These are phyloP conservation scores for Macroteleia sp. DNA, from an alignment of 2,888 invertebrate genomes.

Conservation along the genomic window DNA sequence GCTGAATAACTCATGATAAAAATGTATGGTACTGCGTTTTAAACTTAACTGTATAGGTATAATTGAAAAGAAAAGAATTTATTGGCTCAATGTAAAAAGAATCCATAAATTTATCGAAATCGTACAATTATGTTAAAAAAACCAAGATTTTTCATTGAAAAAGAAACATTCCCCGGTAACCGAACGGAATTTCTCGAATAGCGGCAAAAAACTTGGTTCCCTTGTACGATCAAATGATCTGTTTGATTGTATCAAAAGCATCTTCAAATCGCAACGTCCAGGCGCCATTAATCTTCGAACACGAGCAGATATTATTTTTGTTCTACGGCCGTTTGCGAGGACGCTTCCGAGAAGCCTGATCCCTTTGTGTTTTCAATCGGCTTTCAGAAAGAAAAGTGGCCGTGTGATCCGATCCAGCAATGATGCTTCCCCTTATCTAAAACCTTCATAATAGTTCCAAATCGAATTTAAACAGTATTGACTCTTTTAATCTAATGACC, in stretches of 20 bases:
- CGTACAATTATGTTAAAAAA: background rate
- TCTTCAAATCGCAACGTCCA: slow-evolving; percentile 75
- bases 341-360: slow-evolving; percentile 77
- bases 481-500: too few relatives aligned
- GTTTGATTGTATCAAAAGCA: slow-evolving; percentile 53
- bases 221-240: slow-evolving; percentile 9
- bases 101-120: too few relatives aligned
- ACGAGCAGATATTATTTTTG: slow-evolving; percentile 81
- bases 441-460: too few relatives aligned
- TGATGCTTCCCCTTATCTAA: too few relatives aligned
- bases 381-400: slow-evolving; percentile 76
- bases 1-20: too few relatives aligned
- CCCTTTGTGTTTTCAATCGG: slow-evolving; percentile 75
- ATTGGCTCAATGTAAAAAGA: too few relatives aligned
- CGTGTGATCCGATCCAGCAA: slow-evolving; percentile 73
- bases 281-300: slow-evolving; percentile 79
- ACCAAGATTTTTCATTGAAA: background rate
- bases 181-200: background rate
- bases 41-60: too few relatives aligned
- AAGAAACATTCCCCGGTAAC: background rate
- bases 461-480: too few relatives aligned
- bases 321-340: slow-evolving; percentile 73
- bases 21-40: too few relatives aligned
- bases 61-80: too few relatives aligned
- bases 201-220: slow-evolving; percentile 10